Conservation (phyloP, 2,113 vertebrate species). For the Grus americana region DNA sequence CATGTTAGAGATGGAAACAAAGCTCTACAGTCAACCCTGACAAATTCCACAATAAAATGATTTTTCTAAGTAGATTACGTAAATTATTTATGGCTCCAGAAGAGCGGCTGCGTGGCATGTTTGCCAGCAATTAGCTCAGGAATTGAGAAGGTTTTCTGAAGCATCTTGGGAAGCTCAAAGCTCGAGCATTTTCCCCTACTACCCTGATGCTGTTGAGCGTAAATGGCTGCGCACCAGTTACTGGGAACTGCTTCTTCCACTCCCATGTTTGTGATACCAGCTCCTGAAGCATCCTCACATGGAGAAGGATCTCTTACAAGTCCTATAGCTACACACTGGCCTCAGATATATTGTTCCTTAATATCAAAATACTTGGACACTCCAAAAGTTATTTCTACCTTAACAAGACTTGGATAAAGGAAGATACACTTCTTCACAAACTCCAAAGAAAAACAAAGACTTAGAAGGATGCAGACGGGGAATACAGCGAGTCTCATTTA, state of each 20-base stretch:
- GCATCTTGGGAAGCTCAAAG: neutral
- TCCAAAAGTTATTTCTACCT: neutral
- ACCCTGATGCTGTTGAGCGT: neutral
- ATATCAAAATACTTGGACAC: neutral
- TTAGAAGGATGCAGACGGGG: neutral
- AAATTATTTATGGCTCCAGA: slow-evolving; percentile 39
- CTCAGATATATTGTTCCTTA: neutral
- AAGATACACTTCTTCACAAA: neutral
- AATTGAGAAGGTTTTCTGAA: neutral
- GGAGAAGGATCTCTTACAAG: neutral
- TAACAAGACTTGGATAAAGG: neutral
- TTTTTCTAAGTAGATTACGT: neutral
- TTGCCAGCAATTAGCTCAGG: slow-evolving; percentile 31
- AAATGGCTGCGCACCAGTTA: too few species aligned
- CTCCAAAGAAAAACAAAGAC: neutral
- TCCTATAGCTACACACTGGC: neutral
- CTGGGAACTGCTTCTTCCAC: neutral
- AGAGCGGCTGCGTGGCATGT: slow-evolving; percentile 4
- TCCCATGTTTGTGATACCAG: neutral
- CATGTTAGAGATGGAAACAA: neutral
- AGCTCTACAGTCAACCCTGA: neutral
- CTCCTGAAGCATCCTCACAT: neutral
- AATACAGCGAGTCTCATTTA: neutral
- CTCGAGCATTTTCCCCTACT: neutral
- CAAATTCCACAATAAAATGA: neutral